Evolutionary conservation across 2,888 invertebrate genomes (phyloP).

Genomic region (Rhagonycha lutea): DNA sequence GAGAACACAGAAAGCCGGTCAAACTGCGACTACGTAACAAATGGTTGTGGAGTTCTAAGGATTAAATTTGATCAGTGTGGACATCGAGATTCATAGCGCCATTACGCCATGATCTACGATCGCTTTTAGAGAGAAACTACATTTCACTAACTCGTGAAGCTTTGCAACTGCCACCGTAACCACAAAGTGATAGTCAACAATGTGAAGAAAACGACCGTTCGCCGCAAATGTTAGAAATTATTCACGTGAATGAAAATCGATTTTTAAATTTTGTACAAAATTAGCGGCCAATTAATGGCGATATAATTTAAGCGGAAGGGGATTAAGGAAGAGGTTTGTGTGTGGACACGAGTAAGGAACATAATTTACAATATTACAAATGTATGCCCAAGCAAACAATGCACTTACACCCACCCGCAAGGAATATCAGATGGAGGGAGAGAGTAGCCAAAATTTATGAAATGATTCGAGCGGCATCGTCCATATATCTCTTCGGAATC

Average conservation of each 20-base stretch:
- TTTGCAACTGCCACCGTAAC: slow-evolving; percentile 39
- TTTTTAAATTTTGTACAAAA: neutral
- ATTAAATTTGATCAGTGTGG: slow-evolving; percentile 59
- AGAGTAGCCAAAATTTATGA: slow-evolving; percentile 43
- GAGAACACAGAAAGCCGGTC: slow-evolving; percentile 45
- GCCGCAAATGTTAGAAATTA: neutral
- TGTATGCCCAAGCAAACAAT: slow-evolving; percentile 30
- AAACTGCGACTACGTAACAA: slow-evolving; percentile 44
- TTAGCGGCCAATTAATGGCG: neutral
- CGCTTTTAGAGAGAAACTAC: slow-evolving; percentile 53
- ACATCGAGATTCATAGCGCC: slow-evolving; percentile 59
- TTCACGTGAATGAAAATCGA: neutral
- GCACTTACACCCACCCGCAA: slow-evolving; percentile 23
- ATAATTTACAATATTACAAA: slow-evolving; percentile 23
- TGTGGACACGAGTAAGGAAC: neutral
- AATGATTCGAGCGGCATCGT: slow-evolving; percentile 45
- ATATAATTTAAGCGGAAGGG: slow-evolving; percentile 1
- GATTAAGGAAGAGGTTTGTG: slow-evolving; percentile 4
- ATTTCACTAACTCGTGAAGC: slow-evolving; percentile 40
- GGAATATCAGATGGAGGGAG: slow-evolving; percentile 32
- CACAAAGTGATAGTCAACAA: slow-evolving; percentile 39
- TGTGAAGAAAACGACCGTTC: slow-evolving; percentile 24
- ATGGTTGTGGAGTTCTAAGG: slow-evolving; percentile 51
- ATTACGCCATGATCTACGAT: slow-evolving; percentile 57
- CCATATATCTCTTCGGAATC: slow-evolving; percentile 46